Evolutionary conservation across 2,797 vertebrate genomes (phyloP).

Genomic region (Merluccius polli): DNA sequence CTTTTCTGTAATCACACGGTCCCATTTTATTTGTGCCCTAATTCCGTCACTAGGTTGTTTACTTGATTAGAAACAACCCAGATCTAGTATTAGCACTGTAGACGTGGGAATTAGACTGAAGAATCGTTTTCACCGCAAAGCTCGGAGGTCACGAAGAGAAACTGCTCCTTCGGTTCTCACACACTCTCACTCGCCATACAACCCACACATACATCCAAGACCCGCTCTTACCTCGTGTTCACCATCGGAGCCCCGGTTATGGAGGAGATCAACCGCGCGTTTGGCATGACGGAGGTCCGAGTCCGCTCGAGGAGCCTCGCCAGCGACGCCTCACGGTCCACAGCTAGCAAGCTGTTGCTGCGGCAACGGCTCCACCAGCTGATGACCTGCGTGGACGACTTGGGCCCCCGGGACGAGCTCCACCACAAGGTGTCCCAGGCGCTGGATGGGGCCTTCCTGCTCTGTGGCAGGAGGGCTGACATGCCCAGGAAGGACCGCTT

Average conservation of each 20-base stretch:
- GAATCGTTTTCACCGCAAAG: background rate
- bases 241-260: slow-evolving; percentile 26
- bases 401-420: slow-evolving; percentile 64
- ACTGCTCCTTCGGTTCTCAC: background rate
- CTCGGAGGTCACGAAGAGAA: background rate
- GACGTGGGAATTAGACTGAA: background rate
- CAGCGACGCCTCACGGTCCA: slow-evolving; percentile 61
- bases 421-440: slow-evolving; percentile 68
- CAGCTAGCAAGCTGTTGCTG: slow-evolving; percentile 59
- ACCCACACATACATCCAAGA: background rate
- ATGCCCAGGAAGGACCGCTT: slow-evolving; percentile 54
- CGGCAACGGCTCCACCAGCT: slow-evolving; percentile 72
- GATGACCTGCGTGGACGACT: slow-evolving; percentile 72
- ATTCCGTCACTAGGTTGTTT: slow-evolving; percentile 13
- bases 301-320: slow-evolving; percentile 57
- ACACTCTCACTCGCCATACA: background rate
- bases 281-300: slow-evolving; percentile 25
- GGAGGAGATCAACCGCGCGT: slow-evolving; percentile 50
- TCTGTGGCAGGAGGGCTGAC: slow-evolving; percentile 60
- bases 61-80: slow-evolving; percentile 20
- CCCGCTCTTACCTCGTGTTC: background rate
- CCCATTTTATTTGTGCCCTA: background rate
- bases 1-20: slow-evolving; percentile 33
- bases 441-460: slow-evolving; percentile 71
- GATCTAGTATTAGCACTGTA: background rate